phyloP scores from a whole-genome alignment of 35 echinoderm and acorn worm species.

The Patiria miniata region DNA sequence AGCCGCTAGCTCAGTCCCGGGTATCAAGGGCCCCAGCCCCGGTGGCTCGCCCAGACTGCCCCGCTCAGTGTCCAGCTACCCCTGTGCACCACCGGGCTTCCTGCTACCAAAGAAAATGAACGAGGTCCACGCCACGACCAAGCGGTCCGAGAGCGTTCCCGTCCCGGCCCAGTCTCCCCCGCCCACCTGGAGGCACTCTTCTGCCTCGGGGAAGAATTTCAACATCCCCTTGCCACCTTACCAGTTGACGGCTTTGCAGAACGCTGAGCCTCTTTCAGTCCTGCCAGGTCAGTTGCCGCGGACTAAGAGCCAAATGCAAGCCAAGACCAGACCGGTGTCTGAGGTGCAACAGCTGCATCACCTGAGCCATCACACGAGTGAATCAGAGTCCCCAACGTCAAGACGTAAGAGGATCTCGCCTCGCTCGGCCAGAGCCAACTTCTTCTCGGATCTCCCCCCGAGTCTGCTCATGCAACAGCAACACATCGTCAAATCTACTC shows the following conservation, averaged over 20 bases:
- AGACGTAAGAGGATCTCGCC: conserved; percentile 60
- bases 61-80: conserved; percentile 41
- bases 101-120: conserved; percentile 84
- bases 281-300: conserved; percentile 74
- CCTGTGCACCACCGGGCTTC: conserved; percentile 76
- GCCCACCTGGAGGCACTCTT: conserved; percentile 21
- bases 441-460: conserved; percentile 72
- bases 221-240: conserved; percentile 72
- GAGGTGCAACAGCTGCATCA: background rate
- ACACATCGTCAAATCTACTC: background rate
- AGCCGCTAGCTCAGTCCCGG: background rate
- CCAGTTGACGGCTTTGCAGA: conserved; percentile 52
- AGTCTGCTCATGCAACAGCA: conserved; percentile 1
- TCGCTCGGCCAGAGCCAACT: conserved; percentile 74
- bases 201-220: conserved; percentile 42
- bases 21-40: conserved; percentile 33
- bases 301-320: conserved; percentile 83
- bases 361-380: background rate
- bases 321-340: background rate
- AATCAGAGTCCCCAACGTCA: conserved; percentile 26
- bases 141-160: conserved; percentile 35
- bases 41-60: conserved; percentile 36
- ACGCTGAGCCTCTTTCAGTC: conserved; percentile 56
- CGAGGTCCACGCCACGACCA: conserved; percentile 25
- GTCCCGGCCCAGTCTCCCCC: background rate